Evolutionary conservation across 2,113 vertebrate species (phyloP), one percentile per base, ranked within the genome.

Genomic region (Hemichromis elongatus): DNA sequence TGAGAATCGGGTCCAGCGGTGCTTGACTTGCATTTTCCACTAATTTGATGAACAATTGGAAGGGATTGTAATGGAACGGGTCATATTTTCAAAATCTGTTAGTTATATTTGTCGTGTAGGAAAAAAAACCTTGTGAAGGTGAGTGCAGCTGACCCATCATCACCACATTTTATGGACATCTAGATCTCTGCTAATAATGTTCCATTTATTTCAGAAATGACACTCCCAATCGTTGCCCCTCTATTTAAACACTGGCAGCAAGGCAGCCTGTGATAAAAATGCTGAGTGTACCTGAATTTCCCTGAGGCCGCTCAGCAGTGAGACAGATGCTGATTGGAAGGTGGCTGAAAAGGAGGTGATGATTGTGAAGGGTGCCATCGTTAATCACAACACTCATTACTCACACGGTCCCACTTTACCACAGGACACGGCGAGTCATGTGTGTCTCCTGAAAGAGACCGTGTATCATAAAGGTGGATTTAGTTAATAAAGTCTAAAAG

Each of bases 341-440:
- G 86, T 82, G 79, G 80, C 28, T 12, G 56, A 40, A 59, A 88
- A 63, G 57, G 57, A 80, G 83, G 68, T 73, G 83, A 70, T 82
- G 79, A 89, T 90, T 82, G 77, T 86, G 85, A 92, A 88, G 86
- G 56, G 55, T 89, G 92, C 86, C 89, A 90, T 87, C 81, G 83
- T 92, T 91, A 94, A 91, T 93, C 89, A 83, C 35, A 6, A 21
- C 59, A 52, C 47, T 85, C 82, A 93, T 92, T 90, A 89, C 84
- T 94, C 89, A 86, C 87, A 66, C 35, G 3, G 61, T 80, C 56
- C 45, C 70, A 63, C 59, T 30, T 81, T 73, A 56, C 86, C 79
- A 90, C 89, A 33, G 80, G 86, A 91, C 77, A 80, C 2, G 2
- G n/a, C 6, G 18, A 82, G 66, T 90, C 85, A 50, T 53, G 81